Evolutionary conservation across 2,888 invertebrate genomes (phyloP), one percentile per base, ranked within the genome.

Genomic region (Orthosia gothica): DNA sequence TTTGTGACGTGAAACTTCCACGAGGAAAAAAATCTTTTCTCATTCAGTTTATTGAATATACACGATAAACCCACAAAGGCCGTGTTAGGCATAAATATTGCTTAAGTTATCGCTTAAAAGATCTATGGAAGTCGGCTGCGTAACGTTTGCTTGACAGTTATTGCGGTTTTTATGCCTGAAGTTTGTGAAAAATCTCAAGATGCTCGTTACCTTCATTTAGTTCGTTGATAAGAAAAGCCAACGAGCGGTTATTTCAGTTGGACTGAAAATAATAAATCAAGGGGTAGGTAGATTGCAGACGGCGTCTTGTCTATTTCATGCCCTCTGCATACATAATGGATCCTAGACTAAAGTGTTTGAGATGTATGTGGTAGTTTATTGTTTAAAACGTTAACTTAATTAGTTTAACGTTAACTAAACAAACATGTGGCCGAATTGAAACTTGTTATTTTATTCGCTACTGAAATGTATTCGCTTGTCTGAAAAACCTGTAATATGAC

Each of bases 151-250:
- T 73, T 91, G 94, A 93, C 94, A 94, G 91, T 93, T 95, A 95
- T 95, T 93, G 91, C 92, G 87, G 89, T 92, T n/a, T 92, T 93
- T 94, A 94, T 92, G 91, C 89, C 89, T 90, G 89, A 94, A 93
- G 91, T 92, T 92, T 82, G 89, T 84, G 88, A 77, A 88, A 92
- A 93, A 92, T 94, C 91, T 90, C 91, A 92, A 94, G 93, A 92
- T 91, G 92, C 93, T 94, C 93, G 93, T 94, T 94, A 93, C 92
- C 89, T 92, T 87, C 91, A 92, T 93, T 94, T 92, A 92, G 89
- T 89, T 89, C 83, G 84, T 81, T 84, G 87, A 92, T 92, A 92
- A 91, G 88, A 89, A 88, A 91, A 88, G 82, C 81, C 79, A 82
- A 79, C 77, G 76, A 89, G 84, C 90, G 81, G 91, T 94, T 94